These are phyloP conservation scores for Odontophorus gujanensis DNA, from an alignment of 2,113 vertebrate species.

Conservation along the genomic window DNA sequence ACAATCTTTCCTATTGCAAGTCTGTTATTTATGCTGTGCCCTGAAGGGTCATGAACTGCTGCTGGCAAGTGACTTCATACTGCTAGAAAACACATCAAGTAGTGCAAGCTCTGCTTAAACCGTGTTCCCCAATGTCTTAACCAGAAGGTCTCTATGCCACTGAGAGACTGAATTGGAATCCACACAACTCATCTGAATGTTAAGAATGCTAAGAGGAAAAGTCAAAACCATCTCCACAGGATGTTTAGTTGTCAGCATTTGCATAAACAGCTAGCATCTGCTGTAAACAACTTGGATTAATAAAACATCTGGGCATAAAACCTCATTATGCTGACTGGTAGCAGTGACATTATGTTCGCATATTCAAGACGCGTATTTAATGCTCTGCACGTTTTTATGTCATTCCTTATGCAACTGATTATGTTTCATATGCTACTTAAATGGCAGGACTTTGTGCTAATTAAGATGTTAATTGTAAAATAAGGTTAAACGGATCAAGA, in stretches of 20 bases:
- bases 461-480: neutral
- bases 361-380: neutral
- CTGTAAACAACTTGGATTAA: neutral
- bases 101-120: neutral
- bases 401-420: neutral
- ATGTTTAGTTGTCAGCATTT: neutral
- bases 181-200: neutral
- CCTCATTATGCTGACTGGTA: neutral
- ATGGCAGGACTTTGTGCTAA: neutral
- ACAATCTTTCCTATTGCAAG: neutral
- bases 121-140: neutral
- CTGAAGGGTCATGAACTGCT: constrained; percentile 5
- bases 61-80: neutral
- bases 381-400: neutral
- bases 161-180: neutral
- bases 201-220: neutral
- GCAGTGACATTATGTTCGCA: neutral
- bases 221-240: neutral
- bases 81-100: neutral
- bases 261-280: neutral
- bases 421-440: neutral
- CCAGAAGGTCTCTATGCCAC: neutral
- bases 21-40: constrained; percentile 18
- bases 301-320: neutral
- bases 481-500: neutral